Percentiles rank a stretch among this genome's conserved stretches.
Evolutionary conservation across 1,140 invertebrate species (phyloP).

Genomic region (Ganaspis sp.): DNA sequence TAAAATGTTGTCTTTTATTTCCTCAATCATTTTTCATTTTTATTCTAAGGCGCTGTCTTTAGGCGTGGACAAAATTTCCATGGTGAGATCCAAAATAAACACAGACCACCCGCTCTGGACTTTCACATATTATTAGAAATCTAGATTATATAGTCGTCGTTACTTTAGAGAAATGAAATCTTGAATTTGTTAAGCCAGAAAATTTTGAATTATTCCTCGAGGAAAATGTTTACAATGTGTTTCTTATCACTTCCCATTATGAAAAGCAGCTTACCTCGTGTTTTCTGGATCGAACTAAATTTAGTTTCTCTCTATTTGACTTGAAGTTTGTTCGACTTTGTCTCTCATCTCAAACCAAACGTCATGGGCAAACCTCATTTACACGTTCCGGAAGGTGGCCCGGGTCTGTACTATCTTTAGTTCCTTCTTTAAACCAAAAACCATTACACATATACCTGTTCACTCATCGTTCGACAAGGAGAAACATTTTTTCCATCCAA

Average conservation of each 20-base stretch:
- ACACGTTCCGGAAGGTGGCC: constrained; percentile 49
- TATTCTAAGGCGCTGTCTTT: neutral
- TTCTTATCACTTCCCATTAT: constrained; percentile 20
- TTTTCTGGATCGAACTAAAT: constrained; percentile 64
- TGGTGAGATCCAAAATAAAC: constrained; percentile 21
- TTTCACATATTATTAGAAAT: constrained; percentile 23
- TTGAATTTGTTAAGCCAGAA: neutral
- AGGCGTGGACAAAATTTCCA: neutral
- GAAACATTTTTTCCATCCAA: neutral
- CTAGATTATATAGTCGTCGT: neutral
- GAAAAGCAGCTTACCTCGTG: constrained; percentile 54
- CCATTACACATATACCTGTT: neutral
- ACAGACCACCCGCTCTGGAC: constrained; percentile 20
- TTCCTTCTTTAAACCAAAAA: constrained; percentile 37
- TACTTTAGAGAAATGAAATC: neutral
- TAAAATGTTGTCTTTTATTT: too few relatives aligned
- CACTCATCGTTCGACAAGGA: neutral
- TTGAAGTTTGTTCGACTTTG: constrained; percentile 18
- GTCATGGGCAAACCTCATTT: constrained; percentile 42
- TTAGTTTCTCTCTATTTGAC: constrained; percentile 56
- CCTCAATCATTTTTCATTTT: neutral
- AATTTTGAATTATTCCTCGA: neutral
- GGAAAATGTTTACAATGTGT: neutral
- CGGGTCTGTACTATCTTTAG: constrained; percentile 53
- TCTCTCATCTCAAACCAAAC: constrained; percentile 25